phyloP scores from a whole-genome alignment of 1,140 invertebrate species.

The Drosophila sp. region DNA sequence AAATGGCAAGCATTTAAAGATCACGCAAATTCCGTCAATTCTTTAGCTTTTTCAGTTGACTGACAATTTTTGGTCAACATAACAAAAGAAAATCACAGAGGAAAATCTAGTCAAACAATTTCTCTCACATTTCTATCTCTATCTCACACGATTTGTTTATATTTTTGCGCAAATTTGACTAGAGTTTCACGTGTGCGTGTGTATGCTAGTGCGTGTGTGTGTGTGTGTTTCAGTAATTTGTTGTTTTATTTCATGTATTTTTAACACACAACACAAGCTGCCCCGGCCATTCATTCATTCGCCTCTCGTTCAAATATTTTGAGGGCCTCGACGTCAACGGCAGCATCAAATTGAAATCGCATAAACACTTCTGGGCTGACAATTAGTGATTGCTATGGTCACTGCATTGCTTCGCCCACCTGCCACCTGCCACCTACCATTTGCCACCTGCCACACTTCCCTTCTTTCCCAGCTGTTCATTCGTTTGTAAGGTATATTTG shows the following conservation, averaged over 20 bases:
- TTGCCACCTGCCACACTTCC: background rate
- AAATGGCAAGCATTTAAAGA: constrained; percentile 39
- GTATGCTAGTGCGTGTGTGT: background rate
- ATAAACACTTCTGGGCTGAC: constrained; percentile 66
- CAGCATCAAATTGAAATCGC: constrained; percentile 61
- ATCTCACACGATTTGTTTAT: constrained; percentile 32
- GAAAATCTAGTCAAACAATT: constrained; percentile 43
- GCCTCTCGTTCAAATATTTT: constrained; percentile 14
- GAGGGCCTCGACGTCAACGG: constrained; percentile 43
- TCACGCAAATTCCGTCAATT: constrained; percentile 25
- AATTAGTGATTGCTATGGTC: constrained; percentile 67
- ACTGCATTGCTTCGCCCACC: constrained; percentile 30
- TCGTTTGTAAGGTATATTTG: constrained; percentile 30
- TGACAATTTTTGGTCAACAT: constrained; percentile 40
- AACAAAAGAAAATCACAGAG: constrained; percentile 40
- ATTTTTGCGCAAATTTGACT: constrained; percentile 54
- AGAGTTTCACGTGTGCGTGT: constrained; percentile 22
- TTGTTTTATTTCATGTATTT: constrained; percentile 53
- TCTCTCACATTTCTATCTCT: background rate
- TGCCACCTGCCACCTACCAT: background rate
- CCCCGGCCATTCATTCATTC: background rate
- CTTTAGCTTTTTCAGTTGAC: constrained; percentile 24
- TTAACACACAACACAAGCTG: constrained; percentile 58
- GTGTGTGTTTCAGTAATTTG: constrained; percentile 30
- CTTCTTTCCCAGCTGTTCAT: background rate